Evolutionary conservation across 2,888 invertebrate genomes (phyloP).

Genomic region (Beris chalybata): DNA sequence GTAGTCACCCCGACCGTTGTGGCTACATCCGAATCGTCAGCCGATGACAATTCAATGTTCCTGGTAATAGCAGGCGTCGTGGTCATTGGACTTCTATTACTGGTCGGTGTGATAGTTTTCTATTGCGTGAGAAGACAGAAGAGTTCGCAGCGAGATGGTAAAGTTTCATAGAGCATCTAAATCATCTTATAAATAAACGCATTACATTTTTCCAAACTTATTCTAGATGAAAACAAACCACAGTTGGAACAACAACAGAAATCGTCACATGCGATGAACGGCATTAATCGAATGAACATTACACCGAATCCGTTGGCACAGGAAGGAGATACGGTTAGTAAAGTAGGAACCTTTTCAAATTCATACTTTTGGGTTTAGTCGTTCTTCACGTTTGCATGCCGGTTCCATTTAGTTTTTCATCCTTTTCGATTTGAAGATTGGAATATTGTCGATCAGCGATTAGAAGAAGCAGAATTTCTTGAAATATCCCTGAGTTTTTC

Average conservation of each 20-base stretch:
- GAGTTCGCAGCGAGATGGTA: constrained; percentile 52
- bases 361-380: background rate
- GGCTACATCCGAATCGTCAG: constrained; percentile 45
- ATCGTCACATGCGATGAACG: constrained; percentile 50
- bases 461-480: too few species aligned
- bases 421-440: background rate
- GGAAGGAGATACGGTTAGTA: constrained; percentile 52
- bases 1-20: constrained; percentile 46
- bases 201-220: background rate
- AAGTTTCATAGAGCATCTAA: background rate
- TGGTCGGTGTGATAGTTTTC: constrained; percentile 50
- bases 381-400: background rate
- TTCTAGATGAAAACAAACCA: constrained; percentile 52
- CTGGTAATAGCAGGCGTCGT: constrained; percentile 53
- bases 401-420: background rate
- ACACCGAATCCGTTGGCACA: constrained; percentile 56
- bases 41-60: constrained; percentile 48
- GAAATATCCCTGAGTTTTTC: too few species aligned
- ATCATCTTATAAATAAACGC: background rate
- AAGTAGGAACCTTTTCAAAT: constrained; percentile 15
- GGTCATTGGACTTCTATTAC: constrained; percentile 50
- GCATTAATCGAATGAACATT: constrained; percentile 55
- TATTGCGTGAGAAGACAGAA: constrained; percentile 51
- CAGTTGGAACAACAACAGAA: constrained; percentile 54
- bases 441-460: too few species aligned